Evolutionary conservation across 2,888 invertebrate genomes (phyloP).

Genomic region (Leucophenga montana): DNA sequence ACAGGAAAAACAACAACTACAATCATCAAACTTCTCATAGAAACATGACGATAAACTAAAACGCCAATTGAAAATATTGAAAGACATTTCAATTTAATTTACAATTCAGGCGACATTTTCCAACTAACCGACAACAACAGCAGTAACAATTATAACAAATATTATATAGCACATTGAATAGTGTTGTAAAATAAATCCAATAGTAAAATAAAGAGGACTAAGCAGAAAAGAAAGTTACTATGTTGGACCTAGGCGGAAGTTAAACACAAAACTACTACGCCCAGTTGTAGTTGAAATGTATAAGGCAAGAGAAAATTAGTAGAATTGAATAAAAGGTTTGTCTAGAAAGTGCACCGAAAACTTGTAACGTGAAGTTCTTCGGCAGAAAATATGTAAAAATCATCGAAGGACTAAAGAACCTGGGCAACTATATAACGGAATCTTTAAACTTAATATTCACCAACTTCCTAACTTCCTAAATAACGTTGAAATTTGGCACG

Average conservation of each 20-base stretch:
- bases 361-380: too few species aligned
- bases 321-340: too few species aligned
- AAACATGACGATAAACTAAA: background rate
- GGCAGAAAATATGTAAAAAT: background rate
- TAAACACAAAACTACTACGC: too few species aligned
- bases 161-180: background rate
- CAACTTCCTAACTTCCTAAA: too few species aligned
- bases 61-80: constrained; percentile 45
- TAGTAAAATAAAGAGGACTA: too few species aligned
- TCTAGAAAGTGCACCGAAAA: too few species aligned
- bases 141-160: constrained; percentile 7
- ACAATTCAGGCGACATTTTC: constrained; percentile 46
- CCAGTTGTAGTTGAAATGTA: too few species aligned
- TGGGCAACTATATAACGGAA: constrained; percentile 1
- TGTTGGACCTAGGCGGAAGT: too few species aligned
- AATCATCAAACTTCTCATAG: background rate
- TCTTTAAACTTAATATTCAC: too few species aligned
- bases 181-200: constrained; percentile 9
- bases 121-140: constrained; percentile 36
- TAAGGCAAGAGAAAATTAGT: too few species aligned
- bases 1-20: constrained; percentile 12
- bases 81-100: constrained; percentile 63
- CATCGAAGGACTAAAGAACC: constrained; percentile 28
- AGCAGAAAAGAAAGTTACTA: too few species aligned
- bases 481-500: too few species aligned